Percentiles rank a stretch among this genome's conserved stretches.
Conservation (phyloP, 2,888 invertebrate species). For the Andrena minutula region DNA sequence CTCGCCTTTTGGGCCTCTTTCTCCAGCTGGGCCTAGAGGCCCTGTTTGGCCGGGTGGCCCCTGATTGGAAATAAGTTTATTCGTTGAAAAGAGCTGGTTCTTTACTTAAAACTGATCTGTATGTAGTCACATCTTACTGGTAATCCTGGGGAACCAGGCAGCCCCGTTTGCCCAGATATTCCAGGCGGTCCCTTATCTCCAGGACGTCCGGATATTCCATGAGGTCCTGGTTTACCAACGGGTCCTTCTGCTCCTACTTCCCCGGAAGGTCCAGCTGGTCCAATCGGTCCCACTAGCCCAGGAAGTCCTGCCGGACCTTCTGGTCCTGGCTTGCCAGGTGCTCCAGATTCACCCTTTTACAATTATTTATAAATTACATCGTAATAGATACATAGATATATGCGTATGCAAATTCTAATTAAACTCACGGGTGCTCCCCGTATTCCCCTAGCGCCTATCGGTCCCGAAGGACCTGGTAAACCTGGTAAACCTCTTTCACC, state of each 20-base stretch:
- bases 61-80: constrained; percentile 81
- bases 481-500: constrained; percentile 90
- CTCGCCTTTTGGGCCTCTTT: constrained; percentile 91
- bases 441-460: constrained; percentile 88
- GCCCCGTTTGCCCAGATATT: constrained; percentile 88
- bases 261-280: constrained; percentile 89
- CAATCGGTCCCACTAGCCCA: constrained; percentile 89
- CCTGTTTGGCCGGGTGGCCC: constrained; percentile 90
- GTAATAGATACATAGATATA: not conserved
- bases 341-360: constrained; percentile 90
- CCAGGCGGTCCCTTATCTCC: constrained; percentile 92
- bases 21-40: constrained; percentile 89
- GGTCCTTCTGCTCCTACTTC: constrained; percentile 88
- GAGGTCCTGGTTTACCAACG: constrained; percentile 90
- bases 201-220: constrained; percentile 90
- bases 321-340: constrained; percentile 90
- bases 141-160: constrained; percentile 89
- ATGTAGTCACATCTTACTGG: constrained; percentile 86
- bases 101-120: not conserved
- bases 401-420: not conserved
- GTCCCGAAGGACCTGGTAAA: constrained; percentile 88
- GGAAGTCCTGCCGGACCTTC: constrained; percentile 90
- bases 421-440: constrained; percentile 87
- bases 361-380: not conserved
- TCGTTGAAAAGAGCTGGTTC: not conserved